These are phyloP conservation scores for Calameuta filiformis DNA, from an alignment of 2,888 invertebrate species.

Conservation along the genomic window DNA sequence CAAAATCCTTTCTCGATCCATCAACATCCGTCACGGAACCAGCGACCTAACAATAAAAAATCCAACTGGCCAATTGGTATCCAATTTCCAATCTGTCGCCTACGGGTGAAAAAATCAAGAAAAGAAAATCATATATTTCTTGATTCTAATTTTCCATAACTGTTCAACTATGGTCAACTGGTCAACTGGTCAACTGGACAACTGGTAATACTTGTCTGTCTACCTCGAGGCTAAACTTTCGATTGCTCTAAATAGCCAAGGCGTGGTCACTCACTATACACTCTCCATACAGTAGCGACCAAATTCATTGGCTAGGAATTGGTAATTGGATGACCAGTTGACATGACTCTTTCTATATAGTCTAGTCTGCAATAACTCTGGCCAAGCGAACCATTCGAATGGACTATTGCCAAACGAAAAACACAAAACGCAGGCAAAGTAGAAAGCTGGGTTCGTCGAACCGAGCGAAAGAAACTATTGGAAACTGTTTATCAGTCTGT, in stretches of 20 bases:
- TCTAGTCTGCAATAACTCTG: background rate
- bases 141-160: background rate
- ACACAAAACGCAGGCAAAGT: background rate
- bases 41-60: background rate
- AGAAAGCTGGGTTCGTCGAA: background rate
- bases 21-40: background rate
- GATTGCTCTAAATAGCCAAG: slow-evolving; percentile 30
- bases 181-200: background rate
- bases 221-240: slow-evolving; percentile 32
- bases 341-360: background rate
- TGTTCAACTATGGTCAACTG: background rate
- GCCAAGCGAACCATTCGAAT: background rate
- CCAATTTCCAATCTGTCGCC: background rate
- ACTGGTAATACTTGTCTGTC: background rate
- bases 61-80: background rate
- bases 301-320: slow-evolving; percentile 5
- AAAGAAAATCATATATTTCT: background rate
- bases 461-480: background rate
- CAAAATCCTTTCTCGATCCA: background rate
- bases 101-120: background rate
- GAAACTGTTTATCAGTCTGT: background rate
- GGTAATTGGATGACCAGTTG: background rate
- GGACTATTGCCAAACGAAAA: background rate
- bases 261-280: slow-evolving; percentile 26
- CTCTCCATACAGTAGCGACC: slow-evolving; percentile 25